Evolutionary conservation across 2,888 invertebrate genomes (phyloP).

Genomic region (Margaritifera margaritifera): DNA sequence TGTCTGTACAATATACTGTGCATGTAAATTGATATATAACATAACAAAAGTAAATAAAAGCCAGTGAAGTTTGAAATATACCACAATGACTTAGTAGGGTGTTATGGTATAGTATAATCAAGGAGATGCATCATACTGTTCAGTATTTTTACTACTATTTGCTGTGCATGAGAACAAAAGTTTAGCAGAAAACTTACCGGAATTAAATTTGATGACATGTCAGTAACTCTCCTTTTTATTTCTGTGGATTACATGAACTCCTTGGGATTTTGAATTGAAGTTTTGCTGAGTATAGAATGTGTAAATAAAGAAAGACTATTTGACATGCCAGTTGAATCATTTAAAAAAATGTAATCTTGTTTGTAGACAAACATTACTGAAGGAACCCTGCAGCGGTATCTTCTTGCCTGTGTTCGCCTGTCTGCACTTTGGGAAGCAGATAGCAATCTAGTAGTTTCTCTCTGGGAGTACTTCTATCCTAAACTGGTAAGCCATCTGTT

Average conservation of each 20-base stretch:
- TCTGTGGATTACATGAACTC: neutral
- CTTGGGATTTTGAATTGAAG: no score
- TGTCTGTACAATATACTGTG: no score
- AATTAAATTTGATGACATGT: neutral
- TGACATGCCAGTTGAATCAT: neutral
- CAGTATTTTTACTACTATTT: no score
- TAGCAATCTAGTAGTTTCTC: slow-evolving; percentile 39
- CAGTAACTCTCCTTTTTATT: neutral
- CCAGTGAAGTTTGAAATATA: no score
- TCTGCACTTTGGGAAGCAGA: slow-evolving; percentile 51
- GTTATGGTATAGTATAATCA: no score
- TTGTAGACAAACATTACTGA: slow-evolving; percentile 44
- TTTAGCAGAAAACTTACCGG: neutral
- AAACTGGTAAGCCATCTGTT: slow-evolving; percentile 44
- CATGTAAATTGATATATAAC: no score
- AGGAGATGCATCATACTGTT: no score
- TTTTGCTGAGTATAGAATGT: no score
- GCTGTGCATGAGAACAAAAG: neutral
- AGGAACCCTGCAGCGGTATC: slow-evolving; percentile 40
- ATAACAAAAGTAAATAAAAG: no score
- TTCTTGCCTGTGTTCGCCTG: slow-evolving; percentile 46
- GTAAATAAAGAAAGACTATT: neutral
- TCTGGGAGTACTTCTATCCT: slow-evolving; percentile 63
- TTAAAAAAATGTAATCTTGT: neutral
- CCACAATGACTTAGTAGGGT: no score